phyloP scores from a whole-genome alignment of 1,140 invertebrate species.

The Hirudo medicinalis region DNA sequence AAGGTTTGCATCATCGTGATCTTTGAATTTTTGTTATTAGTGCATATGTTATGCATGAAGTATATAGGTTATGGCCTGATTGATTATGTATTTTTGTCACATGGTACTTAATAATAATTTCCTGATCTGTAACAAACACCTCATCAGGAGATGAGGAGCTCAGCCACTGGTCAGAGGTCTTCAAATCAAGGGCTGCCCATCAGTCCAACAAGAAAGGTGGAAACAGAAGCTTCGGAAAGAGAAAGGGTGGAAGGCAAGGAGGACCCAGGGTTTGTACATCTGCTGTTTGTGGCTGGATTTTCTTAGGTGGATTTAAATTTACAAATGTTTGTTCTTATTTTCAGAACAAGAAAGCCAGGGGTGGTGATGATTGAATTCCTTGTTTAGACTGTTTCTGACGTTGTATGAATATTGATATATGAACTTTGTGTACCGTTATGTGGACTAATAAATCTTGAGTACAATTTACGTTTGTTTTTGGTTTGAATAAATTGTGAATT shows the following conservation, averaged over 20 bases:
- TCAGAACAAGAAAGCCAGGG: too few species aligned
- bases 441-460: too few species aligned
- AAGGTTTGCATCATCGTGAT: constrained; percentile 34
- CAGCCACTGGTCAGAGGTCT: constrained; percentile 20
- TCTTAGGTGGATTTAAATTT: too few species aligned
- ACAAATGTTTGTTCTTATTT: too few species aligned
- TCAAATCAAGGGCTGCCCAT: constrained; percentile 8
- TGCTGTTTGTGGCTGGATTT: too few species aligned
- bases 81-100: constrained; percentile 40
- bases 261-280: neutral
- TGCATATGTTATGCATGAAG: neutral
- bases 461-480: too few species aligned
- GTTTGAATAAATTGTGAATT: too few species aligned
- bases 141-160: constrained; percentile 55
- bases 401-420: too few species aligned
- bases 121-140: constrained; percentile 29
- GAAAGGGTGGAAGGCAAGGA: neutral
- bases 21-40: constrained; percentile 25
- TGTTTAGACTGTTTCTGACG: too few species aligned
- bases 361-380: too few species aligned
- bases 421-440: too few species aligned
- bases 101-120: too few species aligned
- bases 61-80: neutral
- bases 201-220: neutral
- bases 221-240: neutral